Base-by-base conservation (phyloP, 1,140 invertebrate species). In the Ceratosolen solmsi region DNA sequence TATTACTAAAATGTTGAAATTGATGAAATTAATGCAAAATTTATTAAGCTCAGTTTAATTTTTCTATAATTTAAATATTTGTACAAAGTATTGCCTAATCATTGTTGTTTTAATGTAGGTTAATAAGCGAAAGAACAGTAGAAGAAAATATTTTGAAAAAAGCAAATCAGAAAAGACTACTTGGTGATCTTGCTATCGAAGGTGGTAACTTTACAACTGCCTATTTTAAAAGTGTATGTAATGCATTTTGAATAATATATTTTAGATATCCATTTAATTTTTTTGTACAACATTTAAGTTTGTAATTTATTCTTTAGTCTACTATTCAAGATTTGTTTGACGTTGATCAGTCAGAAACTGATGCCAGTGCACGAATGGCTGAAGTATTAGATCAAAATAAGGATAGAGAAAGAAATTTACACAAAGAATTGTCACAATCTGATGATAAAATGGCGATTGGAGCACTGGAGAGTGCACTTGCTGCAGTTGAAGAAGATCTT, bases 101-200 rank as follows among this genome's bases (percentile, higher is more conserved):
- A n/a, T 11, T 70, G 1, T 68, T 68, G 79, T n/a, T 80, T 56
- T 54, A 2, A 80, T 83, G 63, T 36, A 85, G 98, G 54, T 93
- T 99, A 80, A 96, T 99, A 27, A 99, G 98, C 89, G 97, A 99
- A 90, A 96, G 95, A 91, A 99, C 99, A 15, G 96, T 99, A 33
- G 99, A 99, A 93, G 99, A 99, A 90, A 99, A 99, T 92, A 99
- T 99, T 87, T 91, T 99, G 79, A 99, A 98, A 89, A 99, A 99
- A 91, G 99, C 99, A 0, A 98, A 98, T 92, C 98, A 99, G 90
- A 99, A 99, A 89, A 93, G 98, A 85, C 92, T 99, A 87, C 93
- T 99, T 2, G 98, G 98, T 79, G 97, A 99, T 92, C 93, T 99
- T 86, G 98, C 99, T 25, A 99, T 99, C 86, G 99, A 99, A 92